Conservation (phyloP, 1,140 invertebrate species). For the Dufourea novaeangliae region DNA sequence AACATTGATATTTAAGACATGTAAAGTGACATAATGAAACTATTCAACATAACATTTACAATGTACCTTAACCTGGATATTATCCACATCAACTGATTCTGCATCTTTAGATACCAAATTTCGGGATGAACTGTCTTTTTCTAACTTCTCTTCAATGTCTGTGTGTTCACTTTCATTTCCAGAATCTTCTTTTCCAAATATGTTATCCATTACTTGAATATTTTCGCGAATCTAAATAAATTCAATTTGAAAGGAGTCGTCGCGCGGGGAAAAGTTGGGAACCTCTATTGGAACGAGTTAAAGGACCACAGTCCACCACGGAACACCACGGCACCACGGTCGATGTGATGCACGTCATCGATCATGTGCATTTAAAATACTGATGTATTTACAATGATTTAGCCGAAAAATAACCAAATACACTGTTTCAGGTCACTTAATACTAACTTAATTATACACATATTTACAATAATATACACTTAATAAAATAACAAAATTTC, state of each 20-base stretch:
- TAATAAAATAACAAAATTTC: too few species aligned
- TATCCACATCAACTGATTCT: slow-evolving; percentile 51
- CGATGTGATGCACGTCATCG: too few species aligned
- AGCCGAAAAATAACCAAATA: too few species aligned
- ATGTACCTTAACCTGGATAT: slow-evolving; percentile 54
- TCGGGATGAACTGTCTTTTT: slow-evolving; percentile 41
- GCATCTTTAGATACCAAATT: slow-evolving; percentile 53
- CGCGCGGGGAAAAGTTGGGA: neutral
- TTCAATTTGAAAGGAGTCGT: neutral
- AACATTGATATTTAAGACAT: neutral
- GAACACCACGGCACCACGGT: too few species aligned
- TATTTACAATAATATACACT: too few species aligned
- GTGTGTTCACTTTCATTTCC: slow-evolving; percentile 67
- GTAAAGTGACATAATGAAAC: neutral
- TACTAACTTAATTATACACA: too few species aligned
- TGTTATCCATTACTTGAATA: slow-evolving; percentile 75
- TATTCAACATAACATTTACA: neutral
- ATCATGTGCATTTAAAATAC: too few species aligned
- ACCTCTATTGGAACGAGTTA: slow-evolving; percentile 3
- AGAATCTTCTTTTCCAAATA: slow-evolving; percentile 74
- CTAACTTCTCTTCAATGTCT: slow-evolving; percentile 50
- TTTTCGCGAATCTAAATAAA: too few species aligned
- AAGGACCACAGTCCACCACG: slow-evolving; percentile 9
- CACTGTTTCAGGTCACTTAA: too few species aligned
- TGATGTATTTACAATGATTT: too few species aligned